Evolutionary conservation across 1,140 invertebrate genomes (phyloP), one percentile per base, ranked within the genome.

Genomic region (Ceratina japonica): DNA sequence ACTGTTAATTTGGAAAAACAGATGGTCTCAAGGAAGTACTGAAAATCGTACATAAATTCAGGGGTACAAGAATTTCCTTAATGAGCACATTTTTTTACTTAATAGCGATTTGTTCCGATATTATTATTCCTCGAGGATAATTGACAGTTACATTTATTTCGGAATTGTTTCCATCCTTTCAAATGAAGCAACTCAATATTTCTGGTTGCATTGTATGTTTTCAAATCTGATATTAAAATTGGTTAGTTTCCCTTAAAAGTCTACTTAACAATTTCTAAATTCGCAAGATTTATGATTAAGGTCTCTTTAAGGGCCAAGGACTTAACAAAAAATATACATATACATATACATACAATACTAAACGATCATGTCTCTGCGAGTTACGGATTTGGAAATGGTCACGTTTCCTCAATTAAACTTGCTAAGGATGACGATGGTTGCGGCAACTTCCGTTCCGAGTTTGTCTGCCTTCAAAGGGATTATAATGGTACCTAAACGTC

Each of bases 331-430:
- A 44, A 2, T 44, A 44, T 44, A 44, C 37, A 37, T n/a, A 2
- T 44, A 44, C 10, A 44, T 31, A 31, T 31, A 31, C 49, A 24
- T 0, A 22, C 51, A 54, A 15, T 70, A 20, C 18, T 20, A 37
- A 44, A 71, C 56, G 56, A 15, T 49, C 62, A 16, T 1, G 73
- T 75, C 16, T 66, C 20, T 59, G 56, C 76, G 22, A 65, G 69
- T 31, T 49, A 16, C 5, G 56, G 58, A 58, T 49, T 72, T 20
- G 18, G 22, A 73, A 73, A 68, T 15, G 71, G 63, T 79, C 77
- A 71, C 73, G 74, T 80, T 80, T 63, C 51, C n/a, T 71, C 74
- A 73, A 66, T 80, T 59, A 56, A 74, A 51, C 54, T 49, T n/a
- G 2, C 31, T 20, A 22, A 64, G 52, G 52, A 58, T 65, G 51